These are phyloP conservation scores for Bryconaethiops microstoma DNA, from an alignment of 2,797 vertebrate genomes.

Conservation along the genomic window DNA sequence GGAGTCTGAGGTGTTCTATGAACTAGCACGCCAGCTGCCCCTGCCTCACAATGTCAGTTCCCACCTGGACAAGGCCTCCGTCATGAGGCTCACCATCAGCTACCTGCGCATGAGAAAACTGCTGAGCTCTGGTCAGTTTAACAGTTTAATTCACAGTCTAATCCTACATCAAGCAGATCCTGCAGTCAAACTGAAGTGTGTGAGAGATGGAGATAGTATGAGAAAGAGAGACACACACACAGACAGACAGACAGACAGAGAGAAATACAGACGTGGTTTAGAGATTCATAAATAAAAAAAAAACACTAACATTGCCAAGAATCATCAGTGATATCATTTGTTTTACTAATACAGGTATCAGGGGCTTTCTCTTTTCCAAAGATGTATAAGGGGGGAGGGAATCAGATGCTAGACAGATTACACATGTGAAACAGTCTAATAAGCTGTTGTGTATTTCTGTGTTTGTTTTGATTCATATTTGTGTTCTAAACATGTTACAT, in stretches of 20 bases:
- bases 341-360: too few species aligned
- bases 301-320: too few species aligned
- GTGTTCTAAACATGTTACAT: neutral
- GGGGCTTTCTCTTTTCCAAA: too few species aligned
- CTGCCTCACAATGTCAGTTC: slow-evolving; percentile 84
- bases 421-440: too few species aligned
- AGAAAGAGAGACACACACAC: too few species aligned
- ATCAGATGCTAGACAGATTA: too few species aligned
- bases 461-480: neutral
- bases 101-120: slow-evolving; percentile 89
- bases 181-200: neutral
- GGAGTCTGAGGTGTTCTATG: slow-evolving; percentile 90
- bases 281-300: too few species aligned
- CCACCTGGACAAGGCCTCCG: slow-evolving; percentile 93
- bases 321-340: too few species aligned
- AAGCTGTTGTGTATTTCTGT: neutral
- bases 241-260: too few species aligned
- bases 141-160: neutral
- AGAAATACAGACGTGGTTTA: too few species aligned
- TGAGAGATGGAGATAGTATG: too few species aligned
- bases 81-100: slow-evolving; percentile 95
- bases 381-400: too few species aligned
- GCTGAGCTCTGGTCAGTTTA: slow-evolving; percentile 80
- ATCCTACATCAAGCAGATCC: neutral
- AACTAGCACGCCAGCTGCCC: slow-evolving; percentile 89